Conservation (phyloP, 2,113 vertebrate genomes). For the Alligator sinensis region DNA sequence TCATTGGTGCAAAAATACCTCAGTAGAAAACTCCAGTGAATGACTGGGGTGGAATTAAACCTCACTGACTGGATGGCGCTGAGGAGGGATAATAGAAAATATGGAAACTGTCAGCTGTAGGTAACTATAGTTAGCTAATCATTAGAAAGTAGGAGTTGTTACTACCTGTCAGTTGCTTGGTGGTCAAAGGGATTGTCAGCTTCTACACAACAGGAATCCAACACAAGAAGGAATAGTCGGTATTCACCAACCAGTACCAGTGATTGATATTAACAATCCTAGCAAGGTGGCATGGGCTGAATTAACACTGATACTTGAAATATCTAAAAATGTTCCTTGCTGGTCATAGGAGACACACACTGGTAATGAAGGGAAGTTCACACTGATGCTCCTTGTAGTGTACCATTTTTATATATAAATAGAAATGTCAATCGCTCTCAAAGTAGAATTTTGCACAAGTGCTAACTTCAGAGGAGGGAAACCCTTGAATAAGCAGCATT, state of each 20-base stretch:
- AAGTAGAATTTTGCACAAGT: too few species aligned
- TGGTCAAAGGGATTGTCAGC: not conserved
- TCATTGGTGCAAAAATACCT: not conserved
- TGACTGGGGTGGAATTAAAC: not conserved
- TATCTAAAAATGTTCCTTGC: not conserved
- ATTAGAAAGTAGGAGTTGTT: rapidly evolving
- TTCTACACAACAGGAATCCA: rapidly evolving
- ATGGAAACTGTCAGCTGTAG: too few species aligned
- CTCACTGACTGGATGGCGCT: not conserved
- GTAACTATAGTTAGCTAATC: rapidly evolving
- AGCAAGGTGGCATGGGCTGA: rapidly evolving
- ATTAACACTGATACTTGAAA: rapidly evolving
- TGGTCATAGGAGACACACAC: not conserved
- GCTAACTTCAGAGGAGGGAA: not conserved
- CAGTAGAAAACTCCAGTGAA: not conserved
- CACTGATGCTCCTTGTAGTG: rapidly evolving
- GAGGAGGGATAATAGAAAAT: not conserved
- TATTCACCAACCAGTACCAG: not conserved
- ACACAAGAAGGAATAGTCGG: rapidly evolving
- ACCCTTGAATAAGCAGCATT: too few species aligned
- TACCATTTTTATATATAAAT: too few species aligned
- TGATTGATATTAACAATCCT: not conserved
- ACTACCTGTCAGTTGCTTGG: rapidly evolving
- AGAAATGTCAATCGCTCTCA: rapidly evolving
- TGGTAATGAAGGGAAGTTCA: rapidly evolving